A percentile compares a stretch with the other conserved stretches of the same genome.
These are phyloP conservation scores for Syrrhaptes paradoxus DNA, from an alignment of 2,113 vertebrate species.

Conservation along the genomic window DNA sequence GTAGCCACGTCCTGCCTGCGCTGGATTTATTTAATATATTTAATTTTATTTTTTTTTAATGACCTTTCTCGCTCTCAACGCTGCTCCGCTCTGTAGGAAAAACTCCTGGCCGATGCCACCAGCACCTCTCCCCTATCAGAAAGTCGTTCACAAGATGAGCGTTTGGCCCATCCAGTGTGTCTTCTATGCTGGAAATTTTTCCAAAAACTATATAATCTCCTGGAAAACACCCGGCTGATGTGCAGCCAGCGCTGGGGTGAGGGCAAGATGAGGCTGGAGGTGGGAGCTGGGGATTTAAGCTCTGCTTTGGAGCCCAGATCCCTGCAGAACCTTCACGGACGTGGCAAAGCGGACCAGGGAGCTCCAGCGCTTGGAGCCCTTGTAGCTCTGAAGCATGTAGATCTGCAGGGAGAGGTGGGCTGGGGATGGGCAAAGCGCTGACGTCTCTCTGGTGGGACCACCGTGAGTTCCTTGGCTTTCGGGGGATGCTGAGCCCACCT, in stretches of 20 bases:
- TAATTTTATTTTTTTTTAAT: too few species aligned
- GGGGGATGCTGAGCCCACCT: background rate
- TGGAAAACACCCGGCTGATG: background rate
- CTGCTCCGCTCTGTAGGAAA: background rate
- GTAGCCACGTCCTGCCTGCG: background rate
- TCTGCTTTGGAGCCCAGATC: background rate
- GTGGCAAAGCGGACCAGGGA: background rate
- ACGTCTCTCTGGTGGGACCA: background rate
- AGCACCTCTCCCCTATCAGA: background rate
- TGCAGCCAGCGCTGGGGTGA: background rate
- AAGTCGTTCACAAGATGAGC: background rate
- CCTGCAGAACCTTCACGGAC: background rate
- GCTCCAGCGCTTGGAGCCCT: background rate
- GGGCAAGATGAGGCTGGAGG: background rate
- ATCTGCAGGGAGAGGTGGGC: background rate
- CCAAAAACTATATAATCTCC: conserved; percentile 8
- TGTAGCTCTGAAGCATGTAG: fast-evolving
- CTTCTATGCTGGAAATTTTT: background rate
- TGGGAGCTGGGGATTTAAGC: background rate
- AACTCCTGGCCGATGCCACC: background rate
- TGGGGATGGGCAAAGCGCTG: background rate
- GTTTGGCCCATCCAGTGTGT: background rate
- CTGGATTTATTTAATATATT: background rate
- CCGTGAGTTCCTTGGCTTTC: background rate
- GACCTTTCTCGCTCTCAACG: background rate